Evolutionary conservation across 2,888 invertebrate genomes (phyloP).

Genomic region (Leptopilina myrica): DNA sequence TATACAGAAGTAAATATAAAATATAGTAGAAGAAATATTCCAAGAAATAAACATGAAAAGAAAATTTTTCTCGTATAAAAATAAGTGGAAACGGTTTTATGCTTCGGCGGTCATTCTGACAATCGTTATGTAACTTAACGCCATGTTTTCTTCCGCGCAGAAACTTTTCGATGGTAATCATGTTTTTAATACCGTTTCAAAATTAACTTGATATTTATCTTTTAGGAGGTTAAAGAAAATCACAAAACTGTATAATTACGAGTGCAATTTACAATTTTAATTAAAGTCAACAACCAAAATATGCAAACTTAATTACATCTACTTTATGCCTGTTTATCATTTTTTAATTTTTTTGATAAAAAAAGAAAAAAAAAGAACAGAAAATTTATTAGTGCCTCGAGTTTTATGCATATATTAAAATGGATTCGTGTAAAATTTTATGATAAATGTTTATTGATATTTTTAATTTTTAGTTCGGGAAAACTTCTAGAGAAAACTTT

Average conservation of each 20-base stretch:
- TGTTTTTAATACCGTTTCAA: conserved; percentile 17
- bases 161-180: conserved; percentile 30
- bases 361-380: too few species aligned
- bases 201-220: conserved; percentile 36
- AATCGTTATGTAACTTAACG: conserved; percentile 35
- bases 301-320: conserved; percentile 11
- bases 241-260: conserved; percentile 19
- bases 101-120: conserved; percentile 41
- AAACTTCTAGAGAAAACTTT: too few species aligned
- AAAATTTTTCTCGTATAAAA: conserved; percentile 6
- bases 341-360: background rate
- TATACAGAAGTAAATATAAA: too few species aligned
- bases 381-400: background rate
- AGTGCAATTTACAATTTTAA: background rate
- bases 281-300: conserved; percentile 29
- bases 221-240: background rate
- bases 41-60: background rate
- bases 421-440: too few species aligned
- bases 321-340: background rate
- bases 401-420: too few species aligned
- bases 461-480: too few species aligned
- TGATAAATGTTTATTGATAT: too few species aligned
- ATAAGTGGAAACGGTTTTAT: conserved; percentile 46
- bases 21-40: too few species aligned
- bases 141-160: conserved; percentile 10